Percentiles rank a stretch among this genome's conserved stretches.
phyloP scores from a whole-genome alignment of 2,888 invertebrate genomes.

The Polyploca ridens region DNA sequence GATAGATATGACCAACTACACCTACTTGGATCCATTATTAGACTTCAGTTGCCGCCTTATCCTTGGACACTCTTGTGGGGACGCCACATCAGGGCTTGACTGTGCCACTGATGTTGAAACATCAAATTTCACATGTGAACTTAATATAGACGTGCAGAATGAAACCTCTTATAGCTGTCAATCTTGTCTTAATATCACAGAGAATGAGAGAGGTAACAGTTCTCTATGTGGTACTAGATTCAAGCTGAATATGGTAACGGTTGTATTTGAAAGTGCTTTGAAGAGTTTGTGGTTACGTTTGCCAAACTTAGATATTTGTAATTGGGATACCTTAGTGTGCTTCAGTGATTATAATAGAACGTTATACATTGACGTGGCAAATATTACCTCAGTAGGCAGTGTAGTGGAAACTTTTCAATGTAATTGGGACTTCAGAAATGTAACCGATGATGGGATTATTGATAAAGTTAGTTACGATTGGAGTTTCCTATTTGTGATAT shows the following conservation, averaged over 20 bases:
- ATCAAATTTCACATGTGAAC: conserved; percentile 59
- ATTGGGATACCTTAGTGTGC: conserved; percentile 66
- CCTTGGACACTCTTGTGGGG: conserved; percentile 56
- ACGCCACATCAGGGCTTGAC: conserved; percentile 56
- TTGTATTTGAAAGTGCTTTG: conserved; percentile 71
- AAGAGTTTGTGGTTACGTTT: conserved; percentile 72
- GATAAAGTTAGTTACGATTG: conserved; percentile 86
- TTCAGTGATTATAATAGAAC: conserved; percentile 66
- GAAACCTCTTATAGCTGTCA: conserved; percentile 74
- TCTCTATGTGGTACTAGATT: conserved; percentile 69
- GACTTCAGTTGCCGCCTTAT: conserved; percentile 67
- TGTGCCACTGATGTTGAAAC: conserved; percentile 48
- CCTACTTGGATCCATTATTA: conserved; percentile 59
- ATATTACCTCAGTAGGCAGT: conserved; percentile 44
- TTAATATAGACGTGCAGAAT: conserved; percentile 76
- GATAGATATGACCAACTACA: conserved; percentile 69
- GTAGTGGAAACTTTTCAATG: conserved; percentile 66
- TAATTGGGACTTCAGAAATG: conserved; percentile 64
- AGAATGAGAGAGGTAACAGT: conserved; percentile 62
- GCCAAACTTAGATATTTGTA: conserved; percentile 62
- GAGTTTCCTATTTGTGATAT: conserved; percentile 92
- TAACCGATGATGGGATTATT: conserved; percentile 44
- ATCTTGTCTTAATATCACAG: conserved; percentile 57
- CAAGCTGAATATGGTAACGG: conserved; percentile 69
- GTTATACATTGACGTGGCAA: conserved; percentile 61